Evolutionary conservation across 1,140 invertebrate species (phyloP), one percentile per base, ranked within the genome.

Genomic region (Zaprionus capensis): DNA sequence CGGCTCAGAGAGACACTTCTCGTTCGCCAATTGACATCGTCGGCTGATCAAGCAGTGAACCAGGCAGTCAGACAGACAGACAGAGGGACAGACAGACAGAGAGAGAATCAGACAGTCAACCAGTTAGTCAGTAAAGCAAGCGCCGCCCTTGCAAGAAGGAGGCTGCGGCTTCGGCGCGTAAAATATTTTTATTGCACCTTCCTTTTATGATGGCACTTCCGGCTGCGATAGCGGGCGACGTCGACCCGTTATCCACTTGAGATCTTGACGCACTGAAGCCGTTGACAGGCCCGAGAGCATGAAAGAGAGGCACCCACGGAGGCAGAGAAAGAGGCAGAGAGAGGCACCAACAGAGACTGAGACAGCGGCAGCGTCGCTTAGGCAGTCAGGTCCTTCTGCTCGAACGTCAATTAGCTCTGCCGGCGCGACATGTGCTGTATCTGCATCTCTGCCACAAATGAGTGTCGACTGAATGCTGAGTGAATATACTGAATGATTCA

Each of bases 171-270:
- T 53, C 62, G 67, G 76, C 76, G 78, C 90, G 86, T 91, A 86
- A 90, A 90, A 91, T 90, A 90, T 90, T 90, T 90, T 91, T 90
- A 90, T 90, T 90, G 85, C 85, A 90, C 86, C 85, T 90, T 90
- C 85, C 85, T 91, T 90, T 90, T 90, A 90, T 90, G 85, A 90
- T 85, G 85, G 85, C 86, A 90, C 85, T 90, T 90, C 86, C 85
- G 85, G 85, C 76, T 80, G 79, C 66, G 85, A 90, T 90, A 91
- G 82, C 82, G 68, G 38, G 63, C 82, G 62, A 58, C 80, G 44
- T 58, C 76, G 63, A 67, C 71, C 56, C 83, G 78, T 88, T 88
- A 88, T 88, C 85, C 84, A 90, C 84, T 88, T 70, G 63, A 90
- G 85, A 88, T 88, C 84, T 90, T 67, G 81, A 90, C 75, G 84